Evolutionary conservation across 92 coral and sea anemone genomes (phyloP), one percentile per base, ranked within the genome.

Genomic region (Montipora capitata): DNA sequence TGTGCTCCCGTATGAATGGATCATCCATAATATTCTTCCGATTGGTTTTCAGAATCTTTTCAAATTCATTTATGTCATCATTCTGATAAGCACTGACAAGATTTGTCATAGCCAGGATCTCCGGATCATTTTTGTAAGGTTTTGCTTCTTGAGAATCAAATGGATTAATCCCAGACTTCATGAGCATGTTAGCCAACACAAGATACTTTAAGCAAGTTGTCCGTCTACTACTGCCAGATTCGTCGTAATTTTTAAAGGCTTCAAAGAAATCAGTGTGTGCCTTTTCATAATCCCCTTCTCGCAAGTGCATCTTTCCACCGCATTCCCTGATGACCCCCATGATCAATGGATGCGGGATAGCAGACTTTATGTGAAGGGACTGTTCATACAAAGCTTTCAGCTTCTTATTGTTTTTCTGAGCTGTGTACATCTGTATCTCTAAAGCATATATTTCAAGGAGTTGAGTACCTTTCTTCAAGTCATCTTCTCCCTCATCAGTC

Each of bases 261-360:
- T 97, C 99, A 91, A 97, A 97, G 83, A 97, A 97, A 80, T 97
- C 99, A 42, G 99, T 97, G 91, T 97, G 99, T 9, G 99, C 98
- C 65, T 91, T 89, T 66, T 94, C 99, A 88, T 97, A 97, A 83
- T 97, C 99, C 9, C 96, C 98, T 76, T 97, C 99, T 16, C 99
- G 86, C 65, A 97, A 66, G 83, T 97, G 99, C 99, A 97, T 97
- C 86, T 97, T 97, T 10, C 99, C 99, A 69, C 99, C 99, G 76
- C 99, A 97, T 57, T 97, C 99, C 88, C 99, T 78, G n/a, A 97
- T 97, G 2, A 97, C 99, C 2, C 99, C 99, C 99, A 97, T 97
- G 52, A 97, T 97, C 2, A 97, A 95, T 0, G 99, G 99, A 49
- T 97, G 99, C 3, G 99, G 99, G 65, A 97, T 97, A n/a, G 99